Base-by-base conservation (phyloP, 2,888 invertebrate species). In the Erpobdella octoculata region DNA sequence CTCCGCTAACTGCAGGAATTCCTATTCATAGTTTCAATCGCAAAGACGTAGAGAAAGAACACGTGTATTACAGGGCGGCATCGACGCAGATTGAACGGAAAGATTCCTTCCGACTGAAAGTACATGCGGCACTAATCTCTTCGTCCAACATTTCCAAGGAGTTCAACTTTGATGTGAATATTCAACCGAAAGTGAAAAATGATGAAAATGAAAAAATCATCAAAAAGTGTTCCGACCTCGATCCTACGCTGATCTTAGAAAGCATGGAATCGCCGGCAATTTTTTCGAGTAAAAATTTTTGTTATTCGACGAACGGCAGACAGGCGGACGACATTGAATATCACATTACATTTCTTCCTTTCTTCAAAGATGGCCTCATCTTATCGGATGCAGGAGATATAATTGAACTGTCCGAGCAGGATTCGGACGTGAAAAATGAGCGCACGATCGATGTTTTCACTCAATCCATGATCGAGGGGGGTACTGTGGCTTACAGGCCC, bases 181-280 rank as follows among this genome's bases (percentile, higher is more conserved):
- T 53, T 28, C 21, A 53, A 53, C 28, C 53, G 8, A 25, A 21
- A 6, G 4, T 9, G n/a, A 25, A 25, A 8, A 25, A 25, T 53
- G 53, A 53, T n/a, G 53, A 53, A 28, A 53, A 53, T n/a, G n/a
- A n/a, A 53, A 25, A 25, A 25, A 28, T n/a, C 53, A 53, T 53
- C 53, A 53, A 28, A 53, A 53, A 53, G 53, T 53, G 53, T 28
- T 53, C 53, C 21, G 53, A 53, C n/a, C 21, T 53, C 53, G 15
- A 53, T 5, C 28, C 28, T 21, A 53, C 53, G 21, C 21, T 28
- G 8, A 8, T 6, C 21, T 18, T 53, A 28, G 21, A 21, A 28
- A 53, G 53, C 53, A 1, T 28, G 53, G 28, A 25, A 28, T 12
- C 53, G 8, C 4, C n/a, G n/a, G 28, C 2, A 53, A 15, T n/a